Evolutionary conservation across 2,888 invertebrate genomes (phyloP).

Genomic region (Andricus curvator): DNA sequence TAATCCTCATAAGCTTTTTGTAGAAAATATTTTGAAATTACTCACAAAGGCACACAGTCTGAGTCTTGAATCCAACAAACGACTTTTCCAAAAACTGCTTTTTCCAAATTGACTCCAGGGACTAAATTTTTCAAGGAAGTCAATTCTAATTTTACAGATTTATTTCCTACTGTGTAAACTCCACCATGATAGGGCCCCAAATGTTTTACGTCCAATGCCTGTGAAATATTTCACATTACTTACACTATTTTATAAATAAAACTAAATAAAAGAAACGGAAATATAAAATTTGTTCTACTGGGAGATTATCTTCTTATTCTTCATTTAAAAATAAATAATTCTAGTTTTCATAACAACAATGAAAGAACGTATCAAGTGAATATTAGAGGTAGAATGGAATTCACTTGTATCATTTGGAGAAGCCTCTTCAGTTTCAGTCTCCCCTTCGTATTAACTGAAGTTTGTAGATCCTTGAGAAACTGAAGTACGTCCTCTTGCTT

Average conservation of each 20-base stretch:
- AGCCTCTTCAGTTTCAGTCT: slow-evolving; percentile 87
- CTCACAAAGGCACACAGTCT: slow-evolving; percentile 88
- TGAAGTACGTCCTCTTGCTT: slow-evolving; percentile 83
- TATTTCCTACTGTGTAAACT: slow-evolving; percentile 79
- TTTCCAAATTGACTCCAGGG: slow-evolving; percentile 84
- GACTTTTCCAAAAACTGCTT: slow-evolving; percentile 87
- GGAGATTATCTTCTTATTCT: neutral
- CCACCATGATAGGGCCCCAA: slow-evolving; percentile 85
- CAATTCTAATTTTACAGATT: slow-evolving; percentile 79
- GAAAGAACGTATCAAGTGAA: slow-evolving; percentile 44
- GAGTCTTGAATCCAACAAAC: slow-evolving; percentile 89
- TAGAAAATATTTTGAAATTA: slow-evolving; percentile 18
- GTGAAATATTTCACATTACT: slow-evolving; percentile 57
- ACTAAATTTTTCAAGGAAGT: slow-evolving; percentile 80
- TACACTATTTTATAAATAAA: neutral
- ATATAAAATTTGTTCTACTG: neutral
- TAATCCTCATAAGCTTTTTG: slow-evolving; percentile 38
- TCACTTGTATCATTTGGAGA: slow-evolving; percentile 83
- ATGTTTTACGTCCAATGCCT: slow-evolving; percentile 85
- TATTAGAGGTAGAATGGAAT: slow-evolving; percentile 49
- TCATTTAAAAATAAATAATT: slow-evolving; percentile 2
- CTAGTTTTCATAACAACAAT: slow-evolving; percentile 33
- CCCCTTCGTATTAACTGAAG: slow-evolving; percentile 84
- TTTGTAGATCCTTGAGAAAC: slow-evolving; percentile 84
- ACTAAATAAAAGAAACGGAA: neutral